Evolutionary conservation across 2,888 invertebrate species (phyloP), one percentile per base, ranked within the genome.

Genomic region (Branchipolynoe longqiensis): DNA sequence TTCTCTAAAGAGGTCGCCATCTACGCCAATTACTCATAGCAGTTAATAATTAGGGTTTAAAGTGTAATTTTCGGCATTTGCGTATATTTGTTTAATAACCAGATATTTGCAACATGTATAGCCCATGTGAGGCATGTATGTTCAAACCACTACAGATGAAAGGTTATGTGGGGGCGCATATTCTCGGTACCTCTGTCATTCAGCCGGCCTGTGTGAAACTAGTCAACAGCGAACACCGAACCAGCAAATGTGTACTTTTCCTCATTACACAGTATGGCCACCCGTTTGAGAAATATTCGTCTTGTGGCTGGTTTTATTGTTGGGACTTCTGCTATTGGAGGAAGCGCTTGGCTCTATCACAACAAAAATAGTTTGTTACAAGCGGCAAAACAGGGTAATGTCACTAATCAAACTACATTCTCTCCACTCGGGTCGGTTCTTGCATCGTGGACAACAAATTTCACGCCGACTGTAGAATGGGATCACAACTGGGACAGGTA

Each of bases 401-500:
- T 28, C n/a, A 6, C 8, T 6, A 62, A 62, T 28, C 62, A n/a
- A n/a, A n/a, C n/a, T n/a, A n/a, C n/a, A n/a, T n/a, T 22, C 6
- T 62, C 62, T 22, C 62, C 62, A 6, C 62, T 62, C 6, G 62
- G 62, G 8, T 8, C 14, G 6, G 62, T 62, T 12, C n/a, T 62
- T 8, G 62, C 62, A 62, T 62, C 62, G n/a, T 62, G 62, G 62
- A 62, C 62, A 22, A 62, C 62, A n/a, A 62, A 28, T 28, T 62
- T 25, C 28, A 62, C 8, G 28, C 62, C 62, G 8, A 62, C 62
- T n/a, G n/a, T n/a, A 62, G 62, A 62, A n/a, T 62, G 62, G 62
- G 62, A 62, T n/a, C 8, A 62, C 62, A 62, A 62, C 28, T 62
- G 62, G 62, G 62, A 62, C n/a, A 62, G 62, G 62, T 62, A n/a